Base-by-base conservation (phyloP, 2,113 vertebrate genomes). In the Sceloporus undulatus region DNA sequence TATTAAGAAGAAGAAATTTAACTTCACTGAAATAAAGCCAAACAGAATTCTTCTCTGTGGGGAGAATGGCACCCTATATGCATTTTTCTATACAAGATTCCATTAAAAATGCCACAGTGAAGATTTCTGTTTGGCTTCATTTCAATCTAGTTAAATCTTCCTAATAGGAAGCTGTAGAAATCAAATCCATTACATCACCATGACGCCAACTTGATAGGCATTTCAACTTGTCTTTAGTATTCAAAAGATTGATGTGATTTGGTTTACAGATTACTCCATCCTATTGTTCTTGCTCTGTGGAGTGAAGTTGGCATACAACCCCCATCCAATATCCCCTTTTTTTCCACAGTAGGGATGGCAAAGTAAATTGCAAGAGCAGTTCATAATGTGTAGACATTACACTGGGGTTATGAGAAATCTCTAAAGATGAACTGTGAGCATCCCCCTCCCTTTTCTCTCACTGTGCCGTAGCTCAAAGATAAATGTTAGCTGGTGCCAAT, bases 311-410 rank as follows among this genome's bases (percentile, higher is more conserved):
- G 3, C 0, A 1, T 80, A 54, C 29, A 68, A 62, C 77, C 84
- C n/a, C 23, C 34, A 68, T 86, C 40, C 54, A 80, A 11, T 74
- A 16, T 27, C 84, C 84, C 86, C 75, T 42, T 88, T 92, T 86
- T 62, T 62, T 62, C 59, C 52, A 34, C 77, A 38, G 8, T 48
- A 11, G 29, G 38, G 82, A 86, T 21, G 88, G 29, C 42, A 73
- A 87, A 88, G 74, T 86, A 90, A 87, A 90, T 94, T 92, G 52
- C 88, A 85, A 38, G 34, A 66, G 29, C 3, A 40, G 74, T 87
- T 77, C 14, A 77, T 54, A 27, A 2, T 13, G 21, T 85, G 19
- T 70, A 88, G 71, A 59, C 14, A 10, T 82, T 87, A 79, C 62
- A 25, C 66, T 54, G 18, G 83, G 54, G 68, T 91, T 89, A 71